Conservation (phyloP, 2,888 invertebrate species). For the Therioaphis trifolii region DNA sequence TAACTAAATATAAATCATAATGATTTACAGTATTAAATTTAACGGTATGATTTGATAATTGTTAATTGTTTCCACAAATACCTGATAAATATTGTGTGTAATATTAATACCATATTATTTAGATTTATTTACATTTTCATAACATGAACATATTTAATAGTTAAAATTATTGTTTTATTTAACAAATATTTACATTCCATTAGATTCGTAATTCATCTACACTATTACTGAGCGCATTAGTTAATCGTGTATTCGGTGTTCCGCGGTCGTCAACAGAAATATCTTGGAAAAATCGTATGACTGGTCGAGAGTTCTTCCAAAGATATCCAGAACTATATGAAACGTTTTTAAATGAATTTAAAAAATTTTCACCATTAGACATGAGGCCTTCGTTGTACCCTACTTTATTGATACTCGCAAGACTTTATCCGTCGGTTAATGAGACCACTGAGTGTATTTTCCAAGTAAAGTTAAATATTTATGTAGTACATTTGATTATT, state of each 20-base stretch:
- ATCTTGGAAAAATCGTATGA: slow-evolving; percentile 77
- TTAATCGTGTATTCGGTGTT: slow-evolving; percentile 89
- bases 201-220: slow-evolving; percentile 89
- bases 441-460: slow-evolving; percentile 78
- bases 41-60: neutral
- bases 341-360: slow-evolving; percentile 72
- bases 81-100: too few relatives aligned
- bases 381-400: slow-evolving; percentile 74
- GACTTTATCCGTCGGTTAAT: slow-evolving; percentile 80
- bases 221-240: slow-evolving; percentile 83
- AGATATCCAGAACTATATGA: slow-evolving; percentile 75
- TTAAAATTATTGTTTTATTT: neutral
- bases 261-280: slow-evolving; percentile 74
- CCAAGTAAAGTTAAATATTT: slow-evolving; percentile 71
- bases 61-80: too few relatives aligned
- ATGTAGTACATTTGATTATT: neutral
- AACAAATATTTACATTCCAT: slow-evolving; percentile 64
- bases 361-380: slow-evolving; percentile 68
- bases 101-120: too few relatives aligned
- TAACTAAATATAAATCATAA: neutral
- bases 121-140: too few relatives aligned
- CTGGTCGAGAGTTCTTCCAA: slow-evolving; percentile 84
- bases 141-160: too few relatives aligned
- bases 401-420: slow-evolving; percentile 79
- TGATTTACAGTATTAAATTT: neutral